These are phyloP conservation scores for Ia io DNA, from an alignment of 2,113 vertebrate genomes.

Conservation along the genomic window DNA sequence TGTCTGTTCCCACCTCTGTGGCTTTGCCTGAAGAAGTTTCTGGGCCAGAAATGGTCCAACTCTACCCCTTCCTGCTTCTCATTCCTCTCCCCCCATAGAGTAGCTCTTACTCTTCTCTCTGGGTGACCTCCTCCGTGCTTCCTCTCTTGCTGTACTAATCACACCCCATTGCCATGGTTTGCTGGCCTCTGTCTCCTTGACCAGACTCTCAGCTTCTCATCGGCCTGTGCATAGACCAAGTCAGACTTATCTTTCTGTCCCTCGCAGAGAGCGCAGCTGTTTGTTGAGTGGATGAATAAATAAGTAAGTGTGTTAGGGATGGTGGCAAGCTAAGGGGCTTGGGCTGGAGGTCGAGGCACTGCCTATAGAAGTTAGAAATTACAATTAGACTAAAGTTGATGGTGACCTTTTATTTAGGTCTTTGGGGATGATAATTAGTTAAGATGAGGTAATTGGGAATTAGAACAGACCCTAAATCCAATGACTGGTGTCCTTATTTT, in stretches of 20 bases:
- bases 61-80: no score
- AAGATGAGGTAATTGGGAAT: background rate
- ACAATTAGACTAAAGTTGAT: background rate
- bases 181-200: background rate
- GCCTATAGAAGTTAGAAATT: background rate
- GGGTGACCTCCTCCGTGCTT: background rate
- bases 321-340: background rate
- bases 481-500: background rate
- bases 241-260: background rate
- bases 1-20: background rate
- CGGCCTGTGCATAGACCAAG: background rate
- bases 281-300: background rate
- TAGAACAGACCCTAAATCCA: background rate
- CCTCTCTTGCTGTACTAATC: background rate
- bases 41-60: background rate
- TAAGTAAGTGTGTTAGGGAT: background rate
- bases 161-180: background rate
- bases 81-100: no score
- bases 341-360: background rate
- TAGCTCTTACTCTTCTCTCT: background rate
- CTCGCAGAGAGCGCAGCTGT: background rate
- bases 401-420: background rate
- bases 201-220: background rate
- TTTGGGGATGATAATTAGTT: background rate
- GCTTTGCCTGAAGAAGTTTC: background rate